Evolutionary conservation across 2,888 invertebrate genomes (phyloP).

Genomic region (Tillus elongatus): DNA sequence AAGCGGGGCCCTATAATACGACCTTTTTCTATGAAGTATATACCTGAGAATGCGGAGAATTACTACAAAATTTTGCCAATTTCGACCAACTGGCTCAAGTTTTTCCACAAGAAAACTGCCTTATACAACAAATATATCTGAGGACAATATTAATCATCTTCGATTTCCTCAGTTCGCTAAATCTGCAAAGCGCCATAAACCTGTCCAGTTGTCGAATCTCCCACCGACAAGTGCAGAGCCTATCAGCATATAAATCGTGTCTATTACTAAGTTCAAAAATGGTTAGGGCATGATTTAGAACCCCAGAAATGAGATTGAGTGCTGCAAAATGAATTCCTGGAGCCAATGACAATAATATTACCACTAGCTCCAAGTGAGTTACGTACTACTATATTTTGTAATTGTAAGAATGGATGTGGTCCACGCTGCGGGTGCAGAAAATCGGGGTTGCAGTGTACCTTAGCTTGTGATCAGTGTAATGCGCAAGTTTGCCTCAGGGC

Average conservation of each 20-base stretch:
- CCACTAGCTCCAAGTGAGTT: slow-evolving; percentile 27
- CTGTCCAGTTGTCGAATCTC: slow-evolving; percentile 31
- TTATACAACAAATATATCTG: slow-evolving; percentile 28
- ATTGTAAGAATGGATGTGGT: slow-evolving; percentile 26
- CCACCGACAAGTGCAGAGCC: slow-evolving; percentile 32
- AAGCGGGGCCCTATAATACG: slow-evolving; percentile 2
- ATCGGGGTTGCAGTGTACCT: slow-evolving; percentile 26
- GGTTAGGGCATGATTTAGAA: too few relatives aligned
- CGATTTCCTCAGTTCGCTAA: slow-evolving; percentile 26
- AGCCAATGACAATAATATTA: slow-evolving; percentile 25
- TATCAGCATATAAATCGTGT: slow-evolving; percentile 28
- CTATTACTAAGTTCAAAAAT: slow-evolving; percentile 23
- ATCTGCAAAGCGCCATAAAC: slow-evolving; percentile 30
- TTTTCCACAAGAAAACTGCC: slow-evolving; percentile 35
- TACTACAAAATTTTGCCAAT: slow-evolving; percentile 26
- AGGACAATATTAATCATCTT: slow-evolving; percentile 20
- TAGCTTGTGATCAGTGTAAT: slow-evolving; percentile 24
- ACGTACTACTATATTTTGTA: slow-evolving; percentile 24
- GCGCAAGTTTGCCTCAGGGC: slow-evolving; percentile 21
- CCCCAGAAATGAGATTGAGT: slow-evolving; percentile 22
- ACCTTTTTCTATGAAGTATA: slow-evolving; percentile 1
- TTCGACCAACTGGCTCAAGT: slow-evolving; percentile 25
- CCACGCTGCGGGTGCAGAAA: too few relatives aligned
- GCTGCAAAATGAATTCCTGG: slow-evolving; percentile 28
- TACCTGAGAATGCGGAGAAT: too few relatives aligned